Conservation (phyloP, 2,888 invertebrate genomes). For the Rhopalosiphum nymphaeae region DNA sequence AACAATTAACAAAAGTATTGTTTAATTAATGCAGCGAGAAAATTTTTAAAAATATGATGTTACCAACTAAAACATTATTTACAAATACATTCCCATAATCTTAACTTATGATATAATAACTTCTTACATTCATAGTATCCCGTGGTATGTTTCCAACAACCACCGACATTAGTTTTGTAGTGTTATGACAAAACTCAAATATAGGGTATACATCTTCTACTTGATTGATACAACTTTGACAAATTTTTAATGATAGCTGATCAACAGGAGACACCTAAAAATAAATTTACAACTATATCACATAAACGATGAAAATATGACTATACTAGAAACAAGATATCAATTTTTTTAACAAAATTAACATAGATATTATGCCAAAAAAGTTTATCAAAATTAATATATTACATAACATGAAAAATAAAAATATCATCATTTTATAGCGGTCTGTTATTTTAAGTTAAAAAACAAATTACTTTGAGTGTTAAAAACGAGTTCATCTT, state of each 20-base stretch:
- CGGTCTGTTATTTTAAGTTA: neutral
- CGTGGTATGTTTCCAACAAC: constrained; percentile 37
- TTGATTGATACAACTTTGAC: constrained; percentile 42
- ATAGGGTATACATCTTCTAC: constrained; percentile 56
- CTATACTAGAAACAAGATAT: neutral
- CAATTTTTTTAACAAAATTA: neutral
- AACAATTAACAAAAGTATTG: too few relatives aligned
- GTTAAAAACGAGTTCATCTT: constrained; percentile 46
- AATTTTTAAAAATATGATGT: too few relatives aligned
- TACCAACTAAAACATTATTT: too few relatives aligned
- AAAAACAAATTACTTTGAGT: constrained; percentile 49
- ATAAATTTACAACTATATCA: neutral
- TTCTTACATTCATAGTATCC: constrained; percentile 6
- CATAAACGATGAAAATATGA: neutral
- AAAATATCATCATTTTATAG: neutral
- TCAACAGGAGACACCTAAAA: constrained; percentile 51
- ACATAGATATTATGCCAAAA: neutral
- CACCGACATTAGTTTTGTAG: constrained; percentile 50
- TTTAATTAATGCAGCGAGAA: too few relatives aligned
- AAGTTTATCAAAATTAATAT: neutral
- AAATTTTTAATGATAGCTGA: constrained; percentile 56
- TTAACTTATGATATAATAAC: neutral
- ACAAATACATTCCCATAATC: too few relatives aligned
- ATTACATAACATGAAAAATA: neutral
- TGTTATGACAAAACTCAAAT: constrained; percentile 45